Base-by-base conservation (phyloP, 2,888 invertebrate species). In the Blomia tropicalis region DNA sequence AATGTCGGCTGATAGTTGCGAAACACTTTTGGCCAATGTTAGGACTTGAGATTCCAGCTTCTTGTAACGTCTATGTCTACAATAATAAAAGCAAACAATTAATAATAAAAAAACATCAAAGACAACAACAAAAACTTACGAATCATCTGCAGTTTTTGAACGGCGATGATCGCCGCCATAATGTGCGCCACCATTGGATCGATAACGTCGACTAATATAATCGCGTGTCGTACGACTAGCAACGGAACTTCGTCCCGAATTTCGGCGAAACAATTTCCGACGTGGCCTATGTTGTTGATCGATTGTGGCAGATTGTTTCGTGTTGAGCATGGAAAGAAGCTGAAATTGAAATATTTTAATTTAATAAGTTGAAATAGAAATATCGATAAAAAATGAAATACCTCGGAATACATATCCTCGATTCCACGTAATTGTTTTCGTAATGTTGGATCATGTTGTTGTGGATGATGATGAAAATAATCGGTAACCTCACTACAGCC, bases 1-100 rank as follows among this genome's bases (percentile, higher is more conserved):
- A 84, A 90, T 86, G 77, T 91, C 90, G 2, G 87, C 87, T 41
- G 89, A 89, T 43, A 91, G 78, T 74, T 90, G 89, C 19, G 90
- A 89, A 25, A 91, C 89, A 54, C 87, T 88, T 63, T 89, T 78
- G 0, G 90, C 90, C 66, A 90, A 75, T 1, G 90, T 90, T 60
- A 90, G 88, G 56, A 90, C 89, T 75, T 90, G 90, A 0, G 87
- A 86, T 74, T 91, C 91, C 67, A 90, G 76, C 4, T 88, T 79
- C 73, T 88, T 87, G 75, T 90, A 89, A 54, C 89, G 79, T 73
- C 36, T 7, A 7, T n/a, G n/a, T n/a, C n/a, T n/a, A n/a, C n/a
- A n/a, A n/a, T n/a, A n/a, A n/a, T n/a, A n/a, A n/a, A n/a, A 51
- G n/a, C 43, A 22, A 54, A 51, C n/a, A 47, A n/a, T n/a, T n/a